Evolutionary conservation across 2,113 vertebrate species (phyloP).

Genomic region (Struthio camelus): DNA sequence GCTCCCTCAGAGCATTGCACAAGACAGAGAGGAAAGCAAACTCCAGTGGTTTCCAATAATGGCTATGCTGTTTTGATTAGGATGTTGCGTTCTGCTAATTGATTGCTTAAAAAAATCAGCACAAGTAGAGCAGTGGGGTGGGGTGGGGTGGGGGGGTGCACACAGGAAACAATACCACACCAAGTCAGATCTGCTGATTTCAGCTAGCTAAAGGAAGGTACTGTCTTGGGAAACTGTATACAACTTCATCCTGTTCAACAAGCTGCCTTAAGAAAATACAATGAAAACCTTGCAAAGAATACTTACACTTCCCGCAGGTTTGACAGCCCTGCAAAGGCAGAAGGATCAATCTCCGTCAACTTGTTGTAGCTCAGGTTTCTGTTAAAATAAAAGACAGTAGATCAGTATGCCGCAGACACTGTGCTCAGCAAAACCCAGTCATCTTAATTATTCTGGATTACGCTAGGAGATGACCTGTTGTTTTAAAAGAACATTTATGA

Average conservation of each 20-base stretch:
- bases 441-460: constrained; percentile 27
- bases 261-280: background rate
- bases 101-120: background rate
- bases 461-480: background rate
- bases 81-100: constrained; percentile 41
- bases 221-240: background rate
- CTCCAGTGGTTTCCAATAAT: constrained; percentile 42
- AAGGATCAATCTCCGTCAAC: constrained; percentile 82
- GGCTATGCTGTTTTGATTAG: background rate
- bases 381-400: constrained; percentile 57
- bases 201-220: background rate
- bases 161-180: too few species aligned
- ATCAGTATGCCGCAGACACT: constrained; percentile 39
- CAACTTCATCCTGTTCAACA: constrained; percentile 7
- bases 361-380: constrained; percentile 96
- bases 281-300: constrained; percentile 25
- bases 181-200: background rate
- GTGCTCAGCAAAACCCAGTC: constrained; percentile 27
- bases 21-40: background rate
- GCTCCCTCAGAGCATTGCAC: background rate
- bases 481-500: background rate
- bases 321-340: constrained; percentile 83
- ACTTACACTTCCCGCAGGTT: constrained; percentile 96
- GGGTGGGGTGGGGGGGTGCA: too few species aligned
- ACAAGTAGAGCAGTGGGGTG: too few species aligned